Conservation (phyloP, 2,113 vertebrate genomes). For the Danio rerio region GRCz12tu NC_133183.1:11954501-11955000, state of each 20-base stretch:
- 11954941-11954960: too few relatives aligned
- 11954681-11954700: neutral
- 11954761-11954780: neutral
- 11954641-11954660: neutral
- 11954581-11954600: conserved; percentile 26
- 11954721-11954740: neutral
- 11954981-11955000: too few relatives aligned
- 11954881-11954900: neutral
- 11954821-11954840: neutral
- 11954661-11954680: neutral
- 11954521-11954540: neutral
- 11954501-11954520: neutral
- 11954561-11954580: conserved; percentile 25
- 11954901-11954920: too few relatives aligned
- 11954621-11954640: conserved; percentile 20
- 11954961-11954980: too few relatives aligned
- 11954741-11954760: neutral
- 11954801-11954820: neutral
- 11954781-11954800: neutral
- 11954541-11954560: neutral
- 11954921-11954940: too few relatives aligned
- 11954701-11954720: neutral
- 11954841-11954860: neutral
- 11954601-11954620: conserved; percentile 21
- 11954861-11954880: neutral